Evolutionary conservation across 2,888 invertebrate genomes (phyloP).

Genomic region (Resseliella maxima): DNA sequence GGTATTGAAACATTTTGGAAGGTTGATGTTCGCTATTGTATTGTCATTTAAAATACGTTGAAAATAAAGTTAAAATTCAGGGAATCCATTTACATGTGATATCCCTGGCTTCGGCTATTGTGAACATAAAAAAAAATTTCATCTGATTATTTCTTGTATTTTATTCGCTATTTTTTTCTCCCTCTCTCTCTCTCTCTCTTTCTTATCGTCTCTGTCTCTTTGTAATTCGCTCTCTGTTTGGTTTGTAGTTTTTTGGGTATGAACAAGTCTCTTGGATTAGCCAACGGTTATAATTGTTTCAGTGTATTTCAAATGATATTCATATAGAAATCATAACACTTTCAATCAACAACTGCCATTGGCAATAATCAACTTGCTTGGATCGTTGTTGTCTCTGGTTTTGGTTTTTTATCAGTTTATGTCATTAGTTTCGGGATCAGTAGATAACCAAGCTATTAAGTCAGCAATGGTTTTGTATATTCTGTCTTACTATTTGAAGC

Average conservation of each 20-base stretch:
- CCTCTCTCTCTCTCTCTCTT: neutral
- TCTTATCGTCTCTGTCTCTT: neutral
- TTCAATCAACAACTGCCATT: no score
- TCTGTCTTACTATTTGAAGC: neutral
- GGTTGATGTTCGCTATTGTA: conserved; percentile 45
- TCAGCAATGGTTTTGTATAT: neutral
- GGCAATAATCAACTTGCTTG: no score
- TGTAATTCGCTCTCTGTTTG: neutral
- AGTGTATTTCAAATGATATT: no score
- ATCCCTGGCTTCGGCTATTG: neutral
- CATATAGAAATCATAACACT: no score
- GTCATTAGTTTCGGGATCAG: neutral
- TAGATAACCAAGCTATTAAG: neutral
- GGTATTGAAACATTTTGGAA: conserved; percentile 31
- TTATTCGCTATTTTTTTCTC: neutral
- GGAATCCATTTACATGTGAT: neutral
- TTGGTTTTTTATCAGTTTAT: neutral
- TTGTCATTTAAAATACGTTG: conserved; percentile 56
- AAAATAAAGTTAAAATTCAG: neutral
- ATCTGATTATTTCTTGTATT: neutral
- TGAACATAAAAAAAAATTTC: neutral
- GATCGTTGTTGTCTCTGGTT: neutral
- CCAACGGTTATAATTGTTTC: neutral
- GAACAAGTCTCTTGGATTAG: neutral
- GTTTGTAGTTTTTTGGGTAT: neutral